A percentile compares a stretch with the other conserved stretches of the same genome.
phyloP scores from a whole-genome alignment of 2,888 invertebrate species.

The Acronicta aceris region DNA sequence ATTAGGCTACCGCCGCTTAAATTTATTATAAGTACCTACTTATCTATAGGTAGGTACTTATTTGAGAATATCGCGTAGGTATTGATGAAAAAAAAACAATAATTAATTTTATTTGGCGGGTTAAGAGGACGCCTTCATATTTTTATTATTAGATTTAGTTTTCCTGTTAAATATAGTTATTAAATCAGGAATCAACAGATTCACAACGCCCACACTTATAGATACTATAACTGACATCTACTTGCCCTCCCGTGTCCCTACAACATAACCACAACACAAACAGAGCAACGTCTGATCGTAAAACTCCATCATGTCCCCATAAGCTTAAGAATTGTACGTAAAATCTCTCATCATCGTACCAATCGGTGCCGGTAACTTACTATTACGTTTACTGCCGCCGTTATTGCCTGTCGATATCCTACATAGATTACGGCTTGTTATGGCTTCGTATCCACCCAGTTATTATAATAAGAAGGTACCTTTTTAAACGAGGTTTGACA shows the following conservation, averaged over 20 bases:
- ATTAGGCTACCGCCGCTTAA: too few relatives aligned
- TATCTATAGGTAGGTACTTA: too few relatives aligned
- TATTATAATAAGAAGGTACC: not conserved
- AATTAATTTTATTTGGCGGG: too few relatives aligned
- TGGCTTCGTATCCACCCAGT: slow-evolving; percentile 13
- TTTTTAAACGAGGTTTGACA: not conserved
- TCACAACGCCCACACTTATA: not conserved
- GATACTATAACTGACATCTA: not conserved
- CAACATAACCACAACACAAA: slow-evolving; percentile 1
- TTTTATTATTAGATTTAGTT: too few relatives aligned
- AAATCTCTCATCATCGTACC: slow-evolving; percentile 7
- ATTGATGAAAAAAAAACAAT: too few relatives aligned
- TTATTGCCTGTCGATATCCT: slow-evolving; percentile 33
- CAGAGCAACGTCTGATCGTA: not conserved
- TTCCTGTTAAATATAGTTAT: too few relatives aligned
- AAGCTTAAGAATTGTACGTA: slow-evolving; percentile 11
- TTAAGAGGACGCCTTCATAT: too few relatives aligned
- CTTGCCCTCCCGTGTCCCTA: not conserved
- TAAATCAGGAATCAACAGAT: too few relatives aligned
- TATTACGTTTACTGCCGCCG: slow-evolving; percentile 14
- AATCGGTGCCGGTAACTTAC: slow-evolving; percentile 1
- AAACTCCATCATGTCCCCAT: not conserved
- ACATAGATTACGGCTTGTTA: slow-evolving; percentile 34
- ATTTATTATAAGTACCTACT: too few relatives aligned
- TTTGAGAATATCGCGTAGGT: too few relatives aligned